These are phyloP conservation scores for Scelioninae gen. 1 DNA, from an alignment of 2,888 invertebrate species.

Conservation along the genomic window DNA sequence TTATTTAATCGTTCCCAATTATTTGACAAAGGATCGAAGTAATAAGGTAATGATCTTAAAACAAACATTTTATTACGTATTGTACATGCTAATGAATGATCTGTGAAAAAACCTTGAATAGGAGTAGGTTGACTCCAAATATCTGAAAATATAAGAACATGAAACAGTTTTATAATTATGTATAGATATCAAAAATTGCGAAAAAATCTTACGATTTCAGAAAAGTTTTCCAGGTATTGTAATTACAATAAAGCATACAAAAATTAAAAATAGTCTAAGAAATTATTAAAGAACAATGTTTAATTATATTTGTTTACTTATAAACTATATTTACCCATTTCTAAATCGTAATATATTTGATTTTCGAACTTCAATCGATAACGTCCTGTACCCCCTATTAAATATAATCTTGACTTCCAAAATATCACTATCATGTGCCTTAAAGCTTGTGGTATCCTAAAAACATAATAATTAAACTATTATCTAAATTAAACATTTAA, in stretches of 20 bases:
- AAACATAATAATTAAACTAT: slow-evolving; percentile 3
- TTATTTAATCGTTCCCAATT: slow-evolving; percentile 32
- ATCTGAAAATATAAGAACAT: slow-evolving; percentile 14
- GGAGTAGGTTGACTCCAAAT: slow-evolving; percentile 29
- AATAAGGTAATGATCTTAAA: slow-evolving; percentile 40
- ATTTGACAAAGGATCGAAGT: slow-evolving; percentile 12
- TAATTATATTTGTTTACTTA: slow-evolving; percentile 8
- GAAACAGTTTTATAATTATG: neutral
- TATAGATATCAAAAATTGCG: too few relatives aligned
- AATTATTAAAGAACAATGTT: too few relatives aligned
- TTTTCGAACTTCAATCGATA: slow-evolving; percentile 59
- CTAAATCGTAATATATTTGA: slow-evolving; percentile 50
- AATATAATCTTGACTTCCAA: slow-evolving; percentile 59
- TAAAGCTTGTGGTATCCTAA: slow-evolving; percentile 58
- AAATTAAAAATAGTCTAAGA: too few relatives aligned
- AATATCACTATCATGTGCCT: slow-evolving; percentile 66
- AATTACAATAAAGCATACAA: too few relatives aligned
- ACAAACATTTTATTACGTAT: slow-evolving; percentile 36
- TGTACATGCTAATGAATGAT: slow-evolving; percentile 39
- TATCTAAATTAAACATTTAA: too few relatives aligned
- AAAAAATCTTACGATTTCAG: too few relatives aligned
- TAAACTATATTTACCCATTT: slow-evolving; percentile 22
- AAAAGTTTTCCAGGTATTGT: too few relatives aligned
- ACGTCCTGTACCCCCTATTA: slow-evolving; percentile 64
- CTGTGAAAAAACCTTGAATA: slow-evolving; percentile 41